phyloP scores from a whole-genome alignment of 30 jellyfish, hydroid and myxozoan species.

The Aurelia aurita complex sp. Pacific region DNA sequence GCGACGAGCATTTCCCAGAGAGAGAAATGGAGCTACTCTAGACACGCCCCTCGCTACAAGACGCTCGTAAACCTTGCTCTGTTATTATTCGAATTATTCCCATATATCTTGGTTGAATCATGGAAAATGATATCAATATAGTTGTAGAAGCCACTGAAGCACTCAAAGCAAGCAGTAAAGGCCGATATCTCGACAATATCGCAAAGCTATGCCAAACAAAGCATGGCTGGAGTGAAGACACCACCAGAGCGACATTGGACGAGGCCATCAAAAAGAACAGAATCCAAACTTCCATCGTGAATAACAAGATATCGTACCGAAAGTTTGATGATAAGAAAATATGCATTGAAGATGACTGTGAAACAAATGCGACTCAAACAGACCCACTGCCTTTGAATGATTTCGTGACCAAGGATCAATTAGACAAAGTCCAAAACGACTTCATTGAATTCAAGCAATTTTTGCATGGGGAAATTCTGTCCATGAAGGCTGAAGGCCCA shows the following conservation, averaged over 20 bases:
- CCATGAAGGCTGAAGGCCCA: too few species aligned
- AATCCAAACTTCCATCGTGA: slow-evolving; percentile 1
- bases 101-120: not conserved
- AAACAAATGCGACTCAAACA: too few species aligned
- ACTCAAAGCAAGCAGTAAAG: slow-evolving; percentile 1
- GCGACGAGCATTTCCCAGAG: too few species aligned
- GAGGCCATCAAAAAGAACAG: slow-evolving; percentile 19
- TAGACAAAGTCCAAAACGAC: not conserved
- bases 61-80: not conserved
- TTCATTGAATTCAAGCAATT: too few species aligned
- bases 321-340: slow-evolving; percentile 15
- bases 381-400: not conserved
- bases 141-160: slow-evolving; percentile 12
- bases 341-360: not conserved
- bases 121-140: not conserved
- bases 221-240: slow-evolving; percentile 11
- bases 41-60: too few species aligned
- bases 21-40: too few species aligned
- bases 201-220: not conserved
- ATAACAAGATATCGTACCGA: slow-evolving; percentile 10
- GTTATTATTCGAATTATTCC: not conserved
- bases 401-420: not conserved
- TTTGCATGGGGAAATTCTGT: too few species aligned
- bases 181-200: slow-evolving; percentile 21
- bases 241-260: slow-evolving; percentile 17